Conservation (phyloP, 2,797 vertebrate genomes). For the Sebastes trivittatus region DNA sequence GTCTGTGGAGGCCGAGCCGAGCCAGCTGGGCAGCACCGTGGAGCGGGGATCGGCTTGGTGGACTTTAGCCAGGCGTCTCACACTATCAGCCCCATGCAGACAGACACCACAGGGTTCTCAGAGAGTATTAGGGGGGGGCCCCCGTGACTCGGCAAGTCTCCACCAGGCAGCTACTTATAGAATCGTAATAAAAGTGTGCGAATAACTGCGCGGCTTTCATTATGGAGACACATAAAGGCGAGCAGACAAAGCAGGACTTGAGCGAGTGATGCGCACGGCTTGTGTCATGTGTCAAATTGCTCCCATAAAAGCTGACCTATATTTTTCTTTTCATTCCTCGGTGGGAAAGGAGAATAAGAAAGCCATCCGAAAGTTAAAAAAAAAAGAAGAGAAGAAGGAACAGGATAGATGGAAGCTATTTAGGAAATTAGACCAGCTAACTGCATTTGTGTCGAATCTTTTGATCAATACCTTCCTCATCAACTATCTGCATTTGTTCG, state of each 20-base stretch:
- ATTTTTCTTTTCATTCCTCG: slow-evolving; percentile 64
- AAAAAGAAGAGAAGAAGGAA: slow-evolving; percentile 22
- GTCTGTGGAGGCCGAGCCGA: slow-evolving; percentile 36
- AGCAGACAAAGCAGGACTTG: slow-evolving; percentile 63
- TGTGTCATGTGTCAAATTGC: slow-evolving; percentile 78
- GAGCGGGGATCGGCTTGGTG: slow-evolving; percentile 58
- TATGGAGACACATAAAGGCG: slow-evolving; percentile 62
- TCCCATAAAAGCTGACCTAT: slow-evolving; percentile 80
- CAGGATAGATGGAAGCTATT: slow-evolving; percentile 48
- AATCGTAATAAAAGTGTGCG: slow-evolving; percentile 67
- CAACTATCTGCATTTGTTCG: slow-evolving; percentile 35
- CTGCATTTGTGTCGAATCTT: slow-evolving; percentile 31
- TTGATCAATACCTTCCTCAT: slow-evolving; percentile 48
- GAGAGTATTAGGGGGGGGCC: slow-evolving; percentile 55
- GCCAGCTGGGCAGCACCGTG: slow-evolving; percentile 54
- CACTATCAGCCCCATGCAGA: slow-evolving; percentile 71
- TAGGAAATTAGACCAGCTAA: slow-evolving; percentile 56
- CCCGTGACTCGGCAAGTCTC: slow-evolving; percentile 69
- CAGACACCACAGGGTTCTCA: slow-evolving; percentile 65
- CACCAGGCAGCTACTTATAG: slow-evolving; percentile 67
- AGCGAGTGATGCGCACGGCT: slow-evolving; percentile 65
- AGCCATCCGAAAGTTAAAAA: slow-evolving; percentile 20
- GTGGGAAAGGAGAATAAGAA: slow-evolving; percentile 37
- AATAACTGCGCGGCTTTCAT: slow-evolving; percentile 67
- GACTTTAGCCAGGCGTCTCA: slow-evolving; percentile 72